These are phyloP conservation scores for Leptoclinus maculatus DNA, from an alignment of 2,797 vertebrate genomes.

Conservation along the genomic window DNA sequence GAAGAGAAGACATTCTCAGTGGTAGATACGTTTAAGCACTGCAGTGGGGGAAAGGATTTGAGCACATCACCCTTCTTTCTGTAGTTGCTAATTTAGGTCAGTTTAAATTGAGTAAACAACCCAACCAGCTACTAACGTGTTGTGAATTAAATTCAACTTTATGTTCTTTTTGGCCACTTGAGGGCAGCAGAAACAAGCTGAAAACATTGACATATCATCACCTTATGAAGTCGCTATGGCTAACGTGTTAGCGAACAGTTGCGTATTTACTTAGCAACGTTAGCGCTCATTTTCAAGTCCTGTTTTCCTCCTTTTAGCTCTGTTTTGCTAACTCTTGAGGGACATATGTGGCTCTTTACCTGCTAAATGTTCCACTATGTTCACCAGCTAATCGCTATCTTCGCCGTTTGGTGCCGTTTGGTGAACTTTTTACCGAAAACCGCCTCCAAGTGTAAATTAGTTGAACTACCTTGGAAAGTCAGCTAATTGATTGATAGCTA, in stretches of 20 bases:
- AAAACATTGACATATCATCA: background rate
- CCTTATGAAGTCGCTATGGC: background rate
- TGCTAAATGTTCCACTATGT: too few relatives aligned
- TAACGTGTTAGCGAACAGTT: background rate
- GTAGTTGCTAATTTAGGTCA: background rate
- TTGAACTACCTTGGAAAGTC: background rate
- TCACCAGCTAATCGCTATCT: background rate
- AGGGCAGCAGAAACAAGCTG: background rate
- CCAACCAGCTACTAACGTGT: background rate
- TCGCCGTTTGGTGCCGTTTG: background rate
- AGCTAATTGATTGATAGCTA: background rate
- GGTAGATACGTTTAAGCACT: background rate
- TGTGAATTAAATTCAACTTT: background rate
- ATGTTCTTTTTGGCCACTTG: background rate
- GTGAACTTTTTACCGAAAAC: background rate
- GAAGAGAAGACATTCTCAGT: background rate
- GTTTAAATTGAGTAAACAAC: background rate
- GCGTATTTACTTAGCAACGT: background rate
- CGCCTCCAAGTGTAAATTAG: background rate
- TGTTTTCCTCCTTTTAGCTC: too few relatives aligned
- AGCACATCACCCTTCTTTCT: background rate
- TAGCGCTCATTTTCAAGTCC: background rate
- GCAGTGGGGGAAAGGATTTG: background rate
- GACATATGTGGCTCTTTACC: too few relatives aligned
- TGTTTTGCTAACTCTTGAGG: too few relatives aligned